Percentiles rank a stretch among this genome's conserved stretches.
Conservation (phyloP, 2,888 invertebrate species). For the Hirtodrosophila trivittata region DNA sequence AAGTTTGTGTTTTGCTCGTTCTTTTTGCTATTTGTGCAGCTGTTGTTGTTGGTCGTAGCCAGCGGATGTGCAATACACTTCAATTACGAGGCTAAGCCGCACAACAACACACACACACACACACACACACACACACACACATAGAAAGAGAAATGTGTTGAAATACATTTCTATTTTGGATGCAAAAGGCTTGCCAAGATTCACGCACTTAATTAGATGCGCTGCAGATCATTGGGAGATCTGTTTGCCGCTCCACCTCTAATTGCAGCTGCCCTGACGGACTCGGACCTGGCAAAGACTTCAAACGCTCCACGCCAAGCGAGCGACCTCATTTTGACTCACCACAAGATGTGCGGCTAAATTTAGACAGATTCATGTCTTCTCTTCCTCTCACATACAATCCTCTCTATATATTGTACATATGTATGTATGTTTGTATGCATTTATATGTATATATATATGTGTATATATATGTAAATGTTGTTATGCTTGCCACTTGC, state of each 20-base stretch:
- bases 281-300: constrained; percentile 44
- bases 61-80: constrained; percentile 52
- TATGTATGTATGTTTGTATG: not conserved
- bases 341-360: constrained; percentile 50
- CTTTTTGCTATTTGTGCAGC: constrained; percentile 13
- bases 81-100: constrained; percentile 41
- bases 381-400: constrained; percentile 44
- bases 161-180: constrained; percentile 67
- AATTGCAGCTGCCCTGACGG: constrained; percentile 63
- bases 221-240: constrained; percentile 48
- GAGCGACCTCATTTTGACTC: constrained; percentile 64
- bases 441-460: not conserved
- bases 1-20: constrained; percentile 22
- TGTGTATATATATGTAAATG: not conserved
- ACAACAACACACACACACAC: constrained; percentile 12
- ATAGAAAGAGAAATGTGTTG: constrained; percentile 45
- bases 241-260: constrained; percentile 42
- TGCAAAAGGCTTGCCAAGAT: constrained; percentile 65
- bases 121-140: not conserved
- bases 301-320: constrained; percentile 53
- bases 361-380: constrained; percentile 56
- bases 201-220: constrained; percentile 75
- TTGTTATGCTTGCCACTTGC: constrained; percentile 36
- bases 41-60: constrained; percentile 26
- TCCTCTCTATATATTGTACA: no score